Conservation (phyloP, 2,113 vertebrate genomes). For the Gymnorhina tibicen region DNA sequence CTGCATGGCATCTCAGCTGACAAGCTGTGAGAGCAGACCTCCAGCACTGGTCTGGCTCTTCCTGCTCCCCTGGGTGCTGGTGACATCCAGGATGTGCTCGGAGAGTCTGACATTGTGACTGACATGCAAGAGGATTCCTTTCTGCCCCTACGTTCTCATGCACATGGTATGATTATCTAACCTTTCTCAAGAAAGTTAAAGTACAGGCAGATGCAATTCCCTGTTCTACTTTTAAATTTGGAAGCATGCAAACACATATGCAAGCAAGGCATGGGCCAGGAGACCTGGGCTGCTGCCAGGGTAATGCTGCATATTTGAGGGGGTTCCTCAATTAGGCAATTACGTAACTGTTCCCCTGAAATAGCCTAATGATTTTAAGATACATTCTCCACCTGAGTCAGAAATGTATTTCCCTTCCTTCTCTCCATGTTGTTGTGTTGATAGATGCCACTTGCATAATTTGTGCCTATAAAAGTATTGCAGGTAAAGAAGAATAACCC, state of each 20-base stretch:
- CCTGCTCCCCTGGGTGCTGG: neutral
- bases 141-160: neutral
- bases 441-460: neutral
- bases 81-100: neutral
- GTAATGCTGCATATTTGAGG: neutral
- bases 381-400: neutral
- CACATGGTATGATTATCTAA: neutral
- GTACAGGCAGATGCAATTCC: neutral
- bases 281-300: neutral
- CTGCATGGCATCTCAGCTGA: neutral
- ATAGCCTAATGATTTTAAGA: neutral
- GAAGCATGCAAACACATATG: neutral
- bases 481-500: neutral
- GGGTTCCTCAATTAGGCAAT: neutral
- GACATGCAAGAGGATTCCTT: neutral
- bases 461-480: neutral
- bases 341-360: neutral
- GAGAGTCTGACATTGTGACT: neutral
- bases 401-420: neutral
- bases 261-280: neutral
- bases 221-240: neutral
- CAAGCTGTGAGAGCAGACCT: neutral
- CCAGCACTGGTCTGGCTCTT: neutral
- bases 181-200: neutral
- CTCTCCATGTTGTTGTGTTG: rapidly evolving